phyloP scores from a whole-genome alignment of 1,140 invertebrate species.

The Brachionus angularis region DNA sequence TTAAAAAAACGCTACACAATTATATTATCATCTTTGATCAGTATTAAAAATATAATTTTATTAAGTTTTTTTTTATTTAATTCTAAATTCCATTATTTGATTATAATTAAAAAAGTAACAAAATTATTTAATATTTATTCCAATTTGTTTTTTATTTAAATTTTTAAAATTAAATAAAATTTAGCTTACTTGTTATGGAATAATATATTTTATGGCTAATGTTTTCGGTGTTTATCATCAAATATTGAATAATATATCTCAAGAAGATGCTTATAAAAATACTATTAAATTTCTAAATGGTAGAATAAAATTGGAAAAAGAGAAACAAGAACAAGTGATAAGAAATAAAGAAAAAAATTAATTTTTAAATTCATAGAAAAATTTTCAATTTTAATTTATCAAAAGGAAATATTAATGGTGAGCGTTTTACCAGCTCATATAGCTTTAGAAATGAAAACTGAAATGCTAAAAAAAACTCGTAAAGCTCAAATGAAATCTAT shows the following conservation, averaged over 20 bases:
- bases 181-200: constrained; percentile 8
- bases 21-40: constrained; percentile 14
- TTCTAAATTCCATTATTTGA: not conserved
- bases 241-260: constrained; percentile 18
- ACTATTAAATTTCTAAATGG: constrained; percentile 33
- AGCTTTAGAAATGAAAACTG: constrained; percentile 19
- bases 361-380: not conserved
- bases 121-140: not conserved
- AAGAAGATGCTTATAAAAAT: constrained; percentile 29
- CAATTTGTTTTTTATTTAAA: not conserved
- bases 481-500: constrained; percentile 27
- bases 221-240: constrained; percentile 23
- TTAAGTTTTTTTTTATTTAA: constrained; percentile 5
- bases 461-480: constrained; percentile 15
- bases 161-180: no score
- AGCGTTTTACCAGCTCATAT: constrained; percentile 41
- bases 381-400: not conserved
- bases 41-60: constrained; percentile 14
- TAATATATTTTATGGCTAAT: constrained; percentile 30
- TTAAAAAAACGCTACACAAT: constrained; percentile 31
- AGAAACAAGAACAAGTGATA: constrained; percentile 34
- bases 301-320: constrained; percentile 33
- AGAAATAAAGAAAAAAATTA: no score
- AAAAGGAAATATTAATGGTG: constrained; percentile 39
- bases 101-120: constrained; percentile 40